phyloP scores from a whole-genome alignment of 2,888 invertebrate genomes.

The Synanthedon formicaeformis region DNA sequence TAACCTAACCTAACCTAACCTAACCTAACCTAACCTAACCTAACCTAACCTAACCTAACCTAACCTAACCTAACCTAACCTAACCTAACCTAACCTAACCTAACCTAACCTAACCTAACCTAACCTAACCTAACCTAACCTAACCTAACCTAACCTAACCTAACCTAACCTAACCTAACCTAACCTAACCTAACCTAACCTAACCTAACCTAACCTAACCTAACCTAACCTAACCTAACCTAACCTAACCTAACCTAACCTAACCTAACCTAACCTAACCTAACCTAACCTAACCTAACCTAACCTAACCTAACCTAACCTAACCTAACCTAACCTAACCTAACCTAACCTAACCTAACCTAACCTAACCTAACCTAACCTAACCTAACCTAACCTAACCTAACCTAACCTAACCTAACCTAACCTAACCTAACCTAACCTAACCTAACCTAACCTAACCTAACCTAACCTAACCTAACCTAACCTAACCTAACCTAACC shows the following conservation, averaged over 20 bases:
- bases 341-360: neutral
- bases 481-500: too few species aligned
- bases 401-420: neutral
- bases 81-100: constrained; percentile 5
- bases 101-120: constrained; percentile 6
- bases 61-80: constrained; percentile 6
- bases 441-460: neutral
- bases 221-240: constrained; percentile 6
- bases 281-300: neutral
- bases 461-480: too few species aligned
- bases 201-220: constrained; percentile 6
- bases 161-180: constrained; percentile 5
- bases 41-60: constrained; percentile 5
- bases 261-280: constrained; percentile 3
- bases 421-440: neutral
- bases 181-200: constrained; percentile 5
- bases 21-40: constrained; percentile 3
- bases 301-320: neutral
- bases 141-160: constrained; percentile 6
- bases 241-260: constrained; percentile 4
- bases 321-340: neutral
- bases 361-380: neutral
- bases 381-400: neutral
- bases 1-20: constrained; percentile 4
- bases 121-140: constrained; percentile 6